Base-by-base conservation (phyloP, 2,888 invertebrate species). In the Ypsolopha scabrella region DNA sequence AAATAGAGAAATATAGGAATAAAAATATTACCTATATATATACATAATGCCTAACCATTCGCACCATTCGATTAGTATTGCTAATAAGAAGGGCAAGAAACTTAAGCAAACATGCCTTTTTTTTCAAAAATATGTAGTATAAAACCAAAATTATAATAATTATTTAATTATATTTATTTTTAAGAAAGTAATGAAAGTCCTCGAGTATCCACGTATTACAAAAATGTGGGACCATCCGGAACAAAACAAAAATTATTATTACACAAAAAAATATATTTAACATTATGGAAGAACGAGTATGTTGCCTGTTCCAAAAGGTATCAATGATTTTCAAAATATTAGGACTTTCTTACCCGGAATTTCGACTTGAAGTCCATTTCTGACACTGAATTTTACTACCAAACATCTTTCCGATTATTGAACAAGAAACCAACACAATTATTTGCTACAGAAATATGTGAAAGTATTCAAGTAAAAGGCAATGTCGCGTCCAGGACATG, bases 311-410 rank as follows among this genome's bases (percentile, higher is more conserved):
- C 37, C 37, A 37, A 37, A 1, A 39, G 10, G 41, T 13, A 41
- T 1, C 8, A 7, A 43, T 11, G n/a, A 38, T 38, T 38, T 38
- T 6, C n/a, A 38, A 14, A 11, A 43, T 24, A 24, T 24, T 24
- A 24, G 24, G 24, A 24, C 24, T 24, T 47, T 39, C 41, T 47
- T 57, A 54, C 58, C 47, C 14, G 2, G 39, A 61, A 58, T 66
- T 71, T 55, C 77, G 62, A 7, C 68, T 65, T 0, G 75, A 75
- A 0, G 85, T 81, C 90, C 90, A 90, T 56, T 85, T 82, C 67
- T 90, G 80, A 48, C 88, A 88, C 56, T 90, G 89, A 53, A 80
- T 68, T 66, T 88, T 88, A 60, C 88, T 88, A 55, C 89, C 89
- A 65, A 90, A 90, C 90, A 90, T 90, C 53, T 58, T 70, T 58